These are phyloP conservation scores for Xestia sexstrigata DNA, from an alignment of 2,888 invertebrate genomes.

Conservation along the genomic window DNA sequence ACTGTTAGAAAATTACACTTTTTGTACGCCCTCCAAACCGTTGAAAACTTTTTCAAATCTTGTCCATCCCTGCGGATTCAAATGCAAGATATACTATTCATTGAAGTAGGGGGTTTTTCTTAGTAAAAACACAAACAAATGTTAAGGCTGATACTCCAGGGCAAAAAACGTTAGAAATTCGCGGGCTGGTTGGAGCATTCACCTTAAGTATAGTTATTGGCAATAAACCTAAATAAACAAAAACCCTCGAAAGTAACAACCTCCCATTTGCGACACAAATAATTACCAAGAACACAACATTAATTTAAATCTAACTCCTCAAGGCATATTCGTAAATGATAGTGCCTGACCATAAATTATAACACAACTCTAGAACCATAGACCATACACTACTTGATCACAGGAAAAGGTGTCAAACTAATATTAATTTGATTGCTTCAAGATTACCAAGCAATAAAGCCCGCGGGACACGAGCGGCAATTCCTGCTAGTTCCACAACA, in stretches of 20 bases:
- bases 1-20: neutral
- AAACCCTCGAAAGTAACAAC: constrained; percentile 8
- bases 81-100: neutral
- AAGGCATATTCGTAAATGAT: constrained; percentile 57
- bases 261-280: constrained; percentile 41
- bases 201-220: too few relatives aligned
- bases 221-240: neutral
- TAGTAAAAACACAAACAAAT: neutral
- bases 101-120: neutral
- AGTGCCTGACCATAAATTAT: constrained; percentile 54
- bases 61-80: neutral
- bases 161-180: too few relatives aligned
- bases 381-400: constrained; percentile 52
- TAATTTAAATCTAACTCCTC: constrained; percentile 41
- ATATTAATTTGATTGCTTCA: constrained; percentile 71
- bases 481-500: constrained; percentile 59
- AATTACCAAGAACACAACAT: constrained; percentile 47
- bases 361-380: constrained; percentile 41
- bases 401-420: constrained; percentile 70
- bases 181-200: too few relatives aligned
- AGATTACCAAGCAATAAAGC: constrained; percentile 69
- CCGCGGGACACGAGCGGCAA: constrained; percentile 63
- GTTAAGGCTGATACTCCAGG: too few relatives aligned
- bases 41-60: neutral
- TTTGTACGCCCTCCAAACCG: neutral